A percentile compares a stretch with the other conserved stretches of the same genome.
These are phyloP conservation scores for Coelinius sp. DNA, from an alignment of 2,888 invertebrate genomes.

Conservation along the genomic window DNA sequence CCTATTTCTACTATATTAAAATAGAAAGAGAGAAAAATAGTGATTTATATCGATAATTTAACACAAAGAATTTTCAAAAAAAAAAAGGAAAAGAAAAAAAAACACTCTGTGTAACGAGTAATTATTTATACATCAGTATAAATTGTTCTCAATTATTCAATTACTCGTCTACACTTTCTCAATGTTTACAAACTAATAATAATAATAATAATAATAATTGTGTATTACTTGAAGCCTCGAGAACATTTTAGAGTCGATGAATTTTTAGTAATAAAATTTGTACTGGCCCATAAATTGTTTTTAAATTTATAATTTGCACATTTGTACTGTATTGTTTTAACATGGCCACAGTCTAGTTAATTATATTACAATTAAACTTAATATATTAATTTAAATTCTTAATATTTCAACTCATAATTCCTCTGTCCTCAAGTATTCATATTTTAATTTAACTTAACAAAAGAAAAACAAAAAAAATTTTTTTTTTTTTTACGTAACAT, in stretches of 20 bases:
- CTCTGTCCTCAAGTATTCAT: conserved; percentile 14
- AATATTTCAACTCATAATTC: conserved; percentile 12
- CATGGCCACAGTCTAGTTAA: conserved; percentile 37
- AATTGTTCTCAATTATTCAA: no score
- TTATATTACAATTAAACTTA: conserved; percentile 16
- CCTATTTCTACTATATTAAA: conserved; percentile 58
- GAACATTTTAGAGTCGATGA: conserved; percentile 32
- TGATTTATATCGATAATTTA: conserved; percentile 30
- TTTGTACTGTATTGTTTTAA: conserved; percentile 37
- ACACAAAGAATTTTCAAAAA: neutral
- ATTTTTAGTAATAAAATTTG: conserved; percentile 35
- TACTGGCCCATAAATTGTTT: conserved; percentile 39
- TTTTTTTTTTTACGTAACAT: conserved; percentile 60
- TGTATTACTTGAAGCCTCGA: conserved; percentile 23
- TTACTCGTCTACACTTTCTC: no score
- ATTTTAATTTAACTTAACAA: conserved; percentile 38
- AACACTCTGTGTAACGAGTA: no score
- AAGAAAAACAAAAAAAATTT: conserved; percentile 59
- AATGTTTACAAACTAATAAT: neutral
- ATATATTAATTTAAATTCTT: conserved; percentile 11
- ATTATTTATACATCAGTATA: neutral
- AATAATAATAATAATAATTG: conserved; percentile 15
- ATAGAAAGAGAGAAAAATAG: conserved; percentile 42
- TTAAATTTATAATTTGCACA: conserved; percentile 30
- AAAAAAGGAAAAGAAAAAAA: neutral